These are phyloP conservation scores for Tenebrio molitor DNA, from an alignment of 1,140 invertebrate genomes.

Conservation along the genomic window DNA sequence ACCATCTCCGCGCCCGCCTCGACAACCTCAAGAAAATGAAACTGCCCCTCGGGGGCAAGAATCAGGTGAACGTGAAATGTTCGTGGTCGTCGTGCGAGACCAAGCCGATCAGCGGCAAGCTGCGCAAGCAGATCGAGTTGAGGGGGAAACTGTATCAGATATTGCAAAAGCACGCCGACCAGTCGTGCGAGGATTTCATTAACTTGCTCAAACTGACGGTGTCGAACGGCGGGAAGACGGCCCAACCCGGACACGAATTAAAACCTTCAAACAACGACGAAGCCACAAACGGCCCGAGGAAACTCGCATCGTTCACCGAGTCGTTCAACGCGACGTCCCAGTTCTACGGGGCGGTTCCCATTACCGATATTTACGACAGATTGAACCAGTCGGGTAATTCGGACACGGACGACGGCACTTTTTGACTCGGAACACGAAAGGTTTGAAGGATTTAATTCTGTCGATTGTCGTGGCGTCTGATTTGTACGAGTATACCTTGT, in stretches of 20 bases:
- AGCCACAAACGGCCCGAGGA: too few relatives aligned
- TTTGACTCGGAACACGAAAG: conserved; percentile 5
- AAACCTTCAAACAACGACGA: conserved; percentile 30
- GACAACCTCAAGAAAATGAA: conserved; percentile 30
- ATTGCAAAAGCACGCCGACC: conserved; percentile 27
- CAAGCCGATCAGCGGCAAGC: background rate
- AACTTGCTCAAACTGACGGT: conserved; percentile 17
- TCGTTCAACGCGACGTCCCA: background rate
- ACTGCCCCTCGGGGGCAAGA: background rate
- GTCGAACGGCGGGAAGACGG: conserved; percentile 7
- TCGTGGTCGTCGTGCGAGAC: background rate
- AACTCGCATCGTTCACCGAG: too few relatives aligned
- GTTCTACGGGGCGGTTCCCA: background rate
- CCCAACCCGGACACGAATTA: conserved; percentile 5
- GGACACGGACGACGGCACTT: background rate
- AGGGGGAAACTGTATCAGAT: conserved; percentile 28
- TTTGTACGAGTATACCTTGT: background rate
- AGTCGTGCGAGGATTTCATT: conserved; percentile 24
- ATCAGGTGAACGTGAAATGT: background rate
- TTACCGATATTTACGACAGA: conserved; percentile 1
- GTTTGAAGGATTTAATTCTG: conserved; percentile 39
- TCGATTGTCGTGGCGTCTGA: background rate
- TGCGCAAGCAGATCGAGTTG: conserved; percentile 13
- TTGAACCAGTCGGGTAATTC: background rate
- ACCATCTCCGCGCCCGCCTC: conserved; percentile 26